Base-by-base conservation (phyloP, 2,888 invertebrate species). In the Allygus modestus region DNA sequence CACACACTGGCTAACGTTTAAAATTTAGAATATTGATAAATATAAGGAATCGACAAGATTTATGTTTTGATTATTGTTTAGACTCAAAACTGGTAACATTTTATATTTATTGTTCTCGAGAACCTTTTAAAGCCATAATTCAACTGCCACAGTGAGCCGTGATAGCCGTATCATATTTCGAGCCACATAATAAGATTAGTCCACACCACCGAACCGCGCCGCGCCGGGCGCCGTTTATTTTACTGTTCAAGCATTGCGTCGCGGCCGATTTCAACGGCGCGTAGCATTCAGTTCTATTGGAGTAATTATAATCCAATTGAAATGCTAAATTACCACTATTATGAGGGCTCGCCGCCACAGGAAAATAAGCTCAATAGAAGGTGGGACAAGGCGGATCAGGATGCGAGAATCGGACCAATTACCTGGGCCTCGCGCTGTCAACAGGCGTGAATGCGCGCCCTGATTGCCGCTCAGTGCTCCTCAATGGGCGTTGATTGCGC, bases 221-320 rank as follows among this genome's bases (percentile, higher is more conserved):
- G 37, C 5, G 20, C 20, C 5, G 20, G 20, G 23, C 20, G 20
- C 37, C 58, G 58, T 58, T 58, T 58, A 58, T 58, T 58, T 58
- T 58, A 58, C 58, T 31, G n/a, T 15, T 33, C 37, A 9, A 37
- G 37, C 37, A 37, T 37, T 9, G 9, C 37, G n/a, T n/a, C n/a
- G n/a, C n/a, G n/a, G n/a, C 37, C 5, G 9, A 37, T 37, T 37
- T 37, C 37, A 37, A 37, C 37, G 37, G 37, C 37, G 9, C 37
- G 37, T 37, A 4, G 37, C 37, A 37, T 37, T 37, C 37, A 37
- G 37, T 9, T 65, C 69, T 69, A 69, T 69, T 31, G 17, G n/a
- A 77, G 43, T 51, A 77, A 77, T 77, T 77, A 77, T 77, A 77
- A 77, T 77, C 77, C 77, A 33, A 77, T 77, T 77, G 77, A 51